phyloP scores from a whole-genome alignment of 2,113 vertebrate genomes.

The Mesembrinibis cayennensis region DNA sequence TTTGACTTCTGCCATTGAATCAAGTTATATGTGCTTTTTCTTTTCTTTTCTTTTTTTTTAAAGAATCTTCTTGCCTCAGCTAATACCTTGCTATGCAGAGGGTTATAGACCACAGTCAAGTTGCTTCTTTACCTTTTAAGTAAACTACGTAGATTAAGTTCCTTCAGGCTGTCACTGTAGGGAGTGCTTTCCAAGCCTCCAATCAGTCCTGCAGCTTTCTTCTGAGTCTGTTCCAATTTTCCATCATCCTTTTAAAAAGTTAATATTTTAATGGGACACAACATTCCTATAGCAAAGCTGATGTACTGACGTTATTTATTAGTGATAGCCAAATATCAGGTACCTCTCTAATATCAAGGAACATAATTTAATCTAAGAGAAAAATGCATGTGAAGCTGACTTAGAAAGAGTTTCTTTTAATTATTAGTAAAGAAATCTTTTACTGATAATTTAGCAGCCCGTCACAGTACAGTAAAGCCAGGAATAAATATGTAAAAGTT shows the following conservation, averaged over 20 bases:
- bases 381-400: not conserved
- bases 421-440: not conserved
- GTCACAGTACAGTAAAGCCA: not conserved
- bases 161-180: not conserved
- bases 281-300: not conserved
- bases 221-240: conserved; percentile 31
- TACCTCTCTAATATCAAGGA: not conserved
- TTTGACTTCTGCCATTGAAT: not conserved
- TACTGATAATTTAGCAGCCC: not conserved
- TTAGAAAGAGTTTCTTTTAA: not conserved
- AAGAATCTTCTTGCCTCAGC: not conserved
- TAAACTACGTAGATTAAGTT: not conserved
- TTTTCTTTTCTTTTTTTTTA: not conserved
- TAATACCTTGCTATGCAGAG: not conserved
- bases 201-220: not conserved
- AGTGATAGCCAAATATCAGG: not conserved
- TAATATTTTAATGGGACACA: not conserved
- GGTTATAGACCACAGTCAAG: not conserved
- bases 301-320: not conserved
- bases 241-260: not conserved
- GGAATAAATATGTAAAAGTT: conserved; percentile 12
- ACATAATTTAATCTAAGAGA: not conserved
- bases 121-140: not conserved
- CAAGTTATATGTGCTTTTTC: not conserved
- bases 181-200: not conserved